These are phyloP conservation scores for Clarias laeviceps DNA, from an alignment of 2,797 vertebrate genomes.

Conservation along the genomic window DNA sequence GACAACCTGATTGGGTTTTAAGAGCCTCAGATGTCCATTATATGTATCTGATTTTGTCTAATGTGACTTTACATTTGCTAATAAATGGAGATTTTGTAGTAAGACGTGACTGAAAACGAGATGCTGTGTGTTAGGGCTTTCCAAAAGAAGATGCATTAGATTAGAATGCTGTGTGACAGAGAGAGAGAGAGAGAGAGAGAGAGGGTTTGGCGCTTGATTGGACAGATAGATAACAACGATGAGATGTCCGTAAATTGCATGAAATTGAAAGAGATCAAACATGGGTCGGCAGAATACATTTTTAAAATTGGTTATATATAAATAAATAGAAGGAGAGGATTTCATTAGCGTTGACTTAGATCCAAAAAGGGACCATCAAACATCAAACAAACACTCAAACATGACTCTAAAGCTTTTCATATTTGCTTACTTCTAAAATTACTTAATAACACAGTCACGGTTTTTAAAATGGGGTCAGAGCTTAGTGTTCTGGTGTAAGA, in stretches of 20 bases:
- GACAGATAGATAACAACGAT: not conserved
- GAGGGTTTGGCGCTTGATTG: not conserved
- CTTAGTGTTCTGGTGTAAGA: not conserved
- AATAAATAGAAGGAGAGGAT: not conserved
- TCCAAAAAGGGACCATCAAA: not conserved
- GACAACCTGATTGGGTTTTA: not conserved
- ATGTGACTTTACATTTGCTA: slow-evolving; percentile 53
- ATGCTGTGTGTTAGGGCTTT: not conserved
- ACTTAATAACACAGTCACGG: not conserved
- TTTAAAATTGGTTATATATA: not conserved
- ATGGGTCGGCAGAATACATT: slow-evolving; percentile 47
- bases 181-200: not conserved
- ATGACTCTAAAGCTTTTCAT: not conserved
- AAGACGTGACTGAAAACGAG: not conserved
- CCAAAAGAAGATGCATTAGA: not conserved
- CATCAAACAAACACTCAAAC: not conserved
- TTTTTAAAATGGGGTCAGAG: not conserved
- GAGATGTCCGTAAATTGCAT: slow-evolving; percentile 44
- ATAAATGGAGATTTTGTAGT: slow-evolving; percentile 52
- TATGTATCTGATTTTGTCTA: slow-evolving; percentile 35
- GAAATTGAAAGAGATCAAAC: slow-evolving; percentile 69
- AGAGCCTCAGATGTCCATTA: not conserved
- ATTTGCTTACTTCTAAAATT: not conserved
- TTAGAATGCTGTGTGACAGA: not conserved
- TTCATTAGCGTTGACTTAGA: not conserved